A percentile compares a stretch with the other conserved stretches of the same genome.
Conservation (phyloP, 1,140 invertebrate species). For the Odontomachus brunneus region DNA sequence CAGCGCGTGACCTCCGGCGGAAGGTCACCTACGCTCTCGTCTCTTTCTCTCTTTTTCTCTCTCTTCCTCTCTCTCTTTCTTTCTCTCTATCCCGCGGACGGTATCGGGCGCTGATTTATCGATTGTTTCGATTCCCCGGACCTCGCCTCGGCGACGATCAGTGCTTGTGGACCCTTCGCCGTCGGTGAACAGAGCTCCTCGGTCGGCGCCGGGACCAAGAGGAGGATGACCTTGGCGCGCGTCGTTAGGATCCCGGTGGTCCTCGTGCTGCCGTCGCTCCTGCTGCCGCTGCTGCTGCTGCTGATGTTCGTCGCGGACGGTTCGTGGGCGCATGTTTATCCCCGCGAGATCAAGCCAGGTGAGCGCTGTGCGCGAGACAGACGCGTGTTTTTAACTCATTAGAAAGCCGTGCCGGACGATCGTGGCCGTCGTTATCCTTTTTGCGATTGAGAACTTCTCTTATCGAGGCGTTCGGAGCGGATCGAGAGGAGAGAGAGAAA, state of each 20-base stretch:
- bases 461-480: background rate
- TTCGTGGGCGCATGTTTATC: constrained; percentile 71
- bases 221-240: constrained; percentile 70
- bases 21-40: constrained; percentile 39
- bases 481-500: background rate
- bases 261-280: too few relatives aligned
- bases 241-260: constrained; percentile 69
- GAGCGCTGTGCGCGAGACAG: constrained; percentile 62
- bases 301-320: constrained; percentile 67
- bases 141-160: constrained; percentile 47
- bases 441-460: background rate
- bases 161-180: constrained; percentile 22
- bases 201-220: constrained; percentile 35
- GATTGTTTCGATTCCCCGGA: constrained; percentile 35
- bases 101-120: constrained; percentile 47
- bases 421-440: background rate
- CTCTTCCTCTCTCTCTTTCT: background rate
- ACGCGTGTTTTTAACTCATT: constrained; percentile 37
- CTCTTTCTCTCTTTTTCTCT: constrained; percentile 11
- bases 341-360: constrained; percentile 79
- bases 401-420: too few relatives aligned
- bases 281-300: constrained; percentile 64
- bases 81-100: background rate
- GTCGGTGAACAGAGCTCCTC: constrained; percentile 51
- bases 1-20: constrained; percentile 45